These are phyloP conservation scores for Akabosia matsudoensis DNA, from an alignment of 1,140 invertebrate genomes.

Conservation along the genomic window DNA sequence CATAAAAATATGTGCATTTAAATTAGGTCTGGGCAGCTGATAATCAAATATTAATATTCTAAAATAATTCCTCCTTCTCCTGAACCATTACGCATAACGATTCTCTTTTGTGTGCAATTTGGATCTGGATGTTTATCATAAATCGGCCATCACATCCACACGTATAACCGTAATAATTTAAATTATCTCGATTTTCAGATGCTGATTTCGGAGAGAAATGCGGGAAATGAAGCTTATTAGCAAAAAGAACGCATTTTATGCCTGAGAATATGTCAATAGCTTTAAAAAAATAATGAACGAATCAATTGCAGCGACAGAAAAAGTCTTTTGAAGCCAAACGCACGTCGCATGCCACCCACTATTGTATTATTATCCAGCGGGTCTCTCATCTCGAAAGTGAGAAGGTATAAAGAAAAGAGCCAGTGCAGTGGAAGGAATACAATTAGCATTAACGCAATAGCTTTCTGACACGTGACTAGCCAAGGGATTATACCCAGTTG, in stretches of 20 bases:
- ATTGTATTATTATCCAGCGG: not conserved
- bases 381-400: not conserved
- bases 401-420: not conserved
- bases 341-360: not conserved
- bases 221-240: not conserved
- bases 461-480: constrained; percentile 7
- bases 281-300: not conserved
- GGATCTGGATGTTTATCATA: not conserved
- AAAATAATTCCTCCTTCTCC: not conserved
- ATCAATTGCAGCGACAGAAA: not conserved
- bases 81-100: not conserved
- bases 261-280: not conserved
- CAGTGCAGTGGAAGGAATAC: not conserved
- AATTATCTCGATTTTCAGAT: too few species aligned
- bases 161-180: not conserved
- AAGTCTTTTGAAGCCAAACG: too few species aligned
- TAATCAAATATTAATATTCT: not conserved
- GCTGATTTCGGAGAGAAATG: too few species aligned
- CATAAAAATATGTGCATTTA: not conserved
- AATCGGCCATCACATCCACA: not conserved
- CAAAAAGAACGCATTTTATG: not conserved
- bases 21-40: constrained; percentile 10
- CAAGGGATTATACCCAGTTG: constrained; percentile 3
- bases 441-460: not conserved
- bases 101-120: not conserved